Conservation (phyloP, 1,140 invertebrate genomes). For the Saxidomus purpurata region DNA sequence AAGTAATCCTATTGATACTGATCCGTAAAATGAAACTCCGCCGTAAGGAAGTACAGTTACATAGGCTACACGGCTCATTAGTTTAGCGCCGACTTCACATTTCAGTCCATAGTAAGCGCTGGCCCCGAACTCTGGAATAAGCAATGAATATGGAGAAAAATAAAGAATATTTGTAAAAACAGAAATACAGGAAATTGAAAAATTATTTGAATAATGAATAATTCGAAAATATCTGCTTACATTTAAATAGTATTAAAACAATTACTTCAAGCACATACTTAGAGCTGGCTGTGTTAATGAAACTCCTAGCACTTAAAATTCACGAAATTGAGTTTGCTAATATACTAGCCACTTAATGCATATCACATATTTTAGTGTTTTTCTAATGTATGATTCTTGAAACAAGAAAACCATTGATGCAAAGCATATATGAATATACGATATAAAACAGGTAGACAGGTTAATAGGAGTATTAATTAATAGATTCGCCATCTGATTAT, state of each 20-base stretch:
- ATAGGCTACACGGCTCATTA: constrained; percentile 37
- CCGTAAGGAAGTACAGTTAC: constrained; percentile 48
- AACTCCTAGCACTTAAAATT: no score
- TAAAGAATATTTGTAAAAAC: not conserved
- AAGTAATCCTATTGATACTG: not conserved
- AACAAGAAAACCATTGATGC: no score
- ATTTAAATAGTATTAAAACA: not conserved
- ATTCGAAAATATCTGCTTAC: not conserved
- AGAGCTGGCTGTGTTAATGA: no score
- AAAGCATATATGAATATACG: no score
- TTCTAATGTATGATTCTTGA: no score
- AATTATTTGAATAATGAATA: not conserved
- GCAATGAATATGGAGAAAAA: not conserved
- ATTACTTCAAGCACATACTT: no score
- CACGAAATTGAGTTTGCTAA: no score
- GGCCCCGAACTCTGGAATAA: constrained; percentile 68
- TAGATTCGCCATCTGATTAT: no score
- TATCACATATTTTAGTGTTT: no score
- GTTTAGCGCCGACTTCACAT: constrained; percentile 53
- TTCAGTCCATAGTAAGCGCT: constrained; percentile 60
- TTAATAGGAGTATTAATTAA: no score
- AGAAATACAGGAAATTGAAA: not conserved
- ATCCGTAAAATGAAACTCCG: constrained; percentile 15
- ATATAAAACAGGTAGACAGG: no score
- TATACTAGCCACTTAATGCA: no score